Conservation (phyloP, 2,113 vertebrate species). For the Dromaius novaehollandiae region DNA sequence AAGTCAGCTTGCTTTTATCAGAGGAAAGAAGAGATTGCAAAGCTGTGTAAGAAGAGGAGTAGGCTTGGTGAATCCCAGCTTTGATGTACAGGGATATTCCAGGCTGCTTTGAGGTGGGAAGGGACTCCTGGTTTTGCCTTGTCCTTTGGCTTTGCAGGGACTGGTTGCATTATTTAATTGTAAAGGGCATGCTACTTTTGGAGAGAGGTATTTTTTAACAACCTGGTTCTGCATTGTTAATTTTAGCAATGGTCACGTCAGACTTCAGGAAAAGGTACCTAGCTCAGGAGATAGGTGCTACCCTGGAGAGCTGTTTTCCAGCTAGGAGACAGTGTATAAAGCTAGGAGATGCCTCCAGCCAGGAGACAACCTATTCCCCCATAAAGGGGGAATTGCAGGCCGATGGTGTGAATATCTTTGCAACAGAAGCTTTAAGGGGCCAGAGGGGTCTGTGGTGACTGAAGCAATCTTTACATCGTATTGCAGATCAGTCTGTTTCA, state of each 20-base stretch:
- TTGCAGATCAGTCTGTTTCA: not conserved
- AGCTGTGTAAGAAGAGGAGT: not conserved
- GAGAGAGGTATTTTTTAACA: not conserved
- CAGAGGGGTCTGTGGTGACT: not conserved
- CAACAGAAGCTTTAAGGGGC: not conserved
- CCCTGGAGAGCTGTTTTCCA: not conserved
- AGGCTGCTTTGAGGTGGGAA: not conserved
- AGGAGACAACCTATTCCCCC: not conserved
- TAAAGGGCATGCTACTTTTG: not conserved
- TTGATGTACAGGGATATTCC: not conserved
- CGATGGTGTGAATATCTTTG: not conserved
- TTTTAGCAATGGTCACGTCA: not conserved
- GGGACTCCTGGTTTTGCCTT: not conserved
- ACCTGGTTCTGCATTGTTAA: not conserved
- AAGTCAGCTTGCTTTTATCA: not conserved
- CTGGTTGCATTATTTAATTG: not conserved
- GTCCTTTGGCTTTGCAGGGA: not conserved
- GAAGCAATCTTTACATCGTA: not conserved
- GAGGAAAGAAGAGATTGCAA: not conserved
- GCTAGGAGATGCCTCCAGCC: not conserved
- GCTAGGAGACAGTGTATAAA: not conserved
- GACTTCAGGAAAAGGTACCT: not conserved
- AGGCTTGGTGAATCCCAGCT: not conserved
- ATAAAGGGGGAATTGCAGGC: not conserved
- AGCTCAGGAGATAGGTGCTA: not conserved